A percentile compares a stretch with the other conserved stretches of the same genome.
phyloP scores from a whole-genome alignment of 2,113 vertebrate species.

The Toxostoma redivivum region DNA sequence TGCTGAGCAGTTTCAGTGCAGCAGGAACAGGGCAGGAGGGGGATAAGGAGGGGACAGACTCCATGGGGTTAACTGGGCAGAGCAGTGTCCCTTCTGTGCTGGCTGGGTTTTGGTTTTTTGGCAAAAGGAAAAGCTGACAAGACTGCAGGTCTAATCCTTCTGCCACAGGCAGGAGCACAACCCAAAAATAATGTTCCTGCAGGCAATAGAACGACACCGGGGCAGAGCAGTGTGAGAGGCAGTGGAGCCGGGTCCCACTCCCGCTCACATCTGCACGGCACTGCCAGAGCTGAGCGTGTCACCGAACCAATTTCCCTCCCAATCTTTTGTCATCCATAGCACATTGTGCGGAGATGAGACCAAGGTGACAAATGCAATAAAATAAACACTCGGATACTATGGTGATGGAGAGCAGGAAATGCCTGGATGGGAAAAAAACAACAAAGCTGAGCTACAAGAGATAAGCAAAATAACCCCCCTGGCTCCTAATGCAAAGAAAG shows the following conservation, averaged over 20 bases:
- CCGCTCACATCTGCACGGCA: not conserved
- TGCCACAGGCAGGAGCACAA: not conserved
- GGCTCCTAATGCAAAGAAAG: constrained; percentile 1
- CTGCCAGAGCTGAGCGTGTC: not conserved
- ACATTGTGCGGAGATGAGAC: constrained; percentile 25
- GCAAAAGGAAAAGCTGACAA: not conserved
- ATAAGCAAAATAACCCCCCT: not conserved
- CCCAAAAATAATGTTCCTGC: constrained; percentile 4
- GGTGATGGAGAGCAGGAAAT: constrained; percentile 21
- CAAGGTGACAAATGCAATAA: constrained; percentile 50
- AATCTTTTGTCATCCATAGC: constrained; percentile 8
- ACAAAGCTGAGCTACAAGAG: not conserved
- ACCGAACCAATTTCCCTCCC: not conserved
- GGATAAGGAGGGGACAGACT: not conserved
- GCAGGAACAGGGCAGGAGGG: not conserved
- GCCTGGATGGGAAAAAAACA: not conserved
- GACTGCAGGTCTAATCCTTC: constrained; percentile 16
- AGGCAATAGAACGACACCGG: not conserved
- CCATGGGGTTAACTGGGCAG: not conserved
- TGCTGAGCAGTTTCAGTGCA: not conserved
- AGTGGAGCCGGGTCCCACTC: not conserved
- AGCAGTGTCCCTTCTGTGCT: not conserved
- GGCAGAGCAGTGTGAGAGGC: not conserved
- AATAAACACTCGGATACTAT: constrained; percentile 16
- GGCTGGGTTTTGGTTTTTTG: not conserved